Evolutionary conservation across 1,140 invertebrate genomes (phyloP), one percentile per base, ranked within the genome.

Genomic region (Bombus ignitus): DNA sequence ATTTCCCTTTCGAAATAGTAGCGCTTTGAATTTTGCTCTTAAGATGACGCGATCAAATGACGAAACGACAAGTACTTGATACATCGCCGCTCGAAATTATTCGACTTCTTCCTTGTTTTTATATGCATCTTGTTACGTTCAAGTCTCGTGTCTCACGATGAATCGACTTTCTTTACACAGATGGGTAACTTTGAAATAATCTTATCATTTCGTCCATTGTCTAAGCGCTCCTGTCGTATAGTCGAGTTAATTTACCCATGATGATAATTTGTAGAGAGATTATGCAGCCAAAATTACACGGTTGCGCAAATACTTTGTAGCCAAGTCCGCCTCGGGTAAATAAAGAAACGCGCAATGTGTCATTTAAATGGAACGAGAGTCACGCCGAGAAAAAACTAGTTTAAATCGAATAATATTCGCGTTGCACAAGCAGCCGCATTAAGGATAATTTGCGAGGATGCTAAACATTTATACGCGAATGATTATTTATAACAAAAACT

Each of bases 111-210:
- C 6, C 18, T 22, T 22, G 0, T 22, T 22, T 53, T 22, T 22
- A 8, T 8, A 6, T 0, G 47, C 47, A 6, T 0, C 47, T 53
- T 18, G 18, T 65, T 35, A 18, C 13, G 62, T 66, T 32, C n/a
- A 2, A 66, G 28, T 3, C 3, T 1, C 32, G 18, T 1, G 47
- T 18, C 5, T 6, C 47, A 6, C 47, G 65, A 68, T 22, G 65
- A 80, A 47, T 80, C 65, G 32, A 18, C 37, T 53, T 35, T 65
- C n/a, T 80, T 80, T 80, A 13, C 42, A 70, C 77, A 39, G 25
- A 37, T 70, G 65, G 13, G 0, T 2, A 10, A 13, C 39, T n/a
- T 42, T 0, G 3, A 66, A 68, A 10, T 25, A 28, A 77, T 77
- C 66, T 37, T 37, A 42, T 62, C 32, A 0, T 37, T 44, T 44